These are phyloP conservation scores for Laticauda colubrina DNA, from an alignment of 2,113 vertebrate genomes.

Conservation along the genomic window DNA sequence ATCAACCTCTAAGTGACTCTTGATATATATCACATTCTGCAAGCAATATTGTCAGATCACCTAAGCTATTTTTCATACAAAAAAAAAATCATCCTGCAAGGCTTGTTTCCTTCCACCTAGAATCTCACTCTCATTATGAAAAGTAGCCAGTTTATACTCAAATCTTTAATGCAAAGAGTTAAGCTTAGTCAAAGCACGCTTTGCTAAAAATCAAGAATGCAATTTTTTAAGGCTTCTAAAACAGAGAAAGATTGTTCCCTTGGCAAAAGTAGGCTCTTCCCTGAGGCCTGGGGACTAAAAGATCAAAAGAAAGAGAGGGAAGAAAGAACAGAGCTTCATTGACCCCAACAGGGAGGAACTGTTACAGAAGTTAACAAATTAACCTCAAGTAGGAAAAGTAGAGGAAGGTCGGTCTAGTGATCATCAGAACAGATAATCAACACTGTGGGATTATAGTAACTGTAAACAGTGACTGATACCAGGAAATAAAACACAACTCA, in stretches of 20 bases:
- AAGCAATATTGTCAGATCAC: neutral
- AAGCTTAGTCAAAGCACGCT: neutral
- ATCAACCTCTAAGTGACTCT: constrained; percentile 15
- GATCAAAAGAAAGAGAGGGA: neutral
- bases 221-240: constrained; percentile 1
- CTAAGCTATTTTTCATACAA: neutral
- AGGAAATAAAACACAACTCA: neutral
- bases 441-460: neutral
- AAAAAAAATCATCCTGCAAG: neutral
- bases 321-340: neutral
- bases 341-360: neutral
- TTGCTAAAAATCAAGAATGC: neutral
- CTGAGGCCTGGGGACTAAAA: neutral
- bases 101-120: neutral
- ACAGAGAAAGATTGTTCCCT: constrained; percentile 10
- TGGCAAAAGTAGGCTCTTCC: neutral
- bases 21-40: neutral
- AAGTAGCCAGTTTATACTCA: neutral
- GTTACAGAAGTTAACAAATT: constrained; percentile 1
- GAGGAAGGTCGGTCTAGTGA: constrained; percentile 4
- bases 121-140: neutral
- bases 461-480: neutral
- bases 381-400: neutral
- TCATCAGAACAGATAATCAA: neutral
- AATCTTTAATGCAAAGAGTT: neutral